Percentiles rank a stretch among this genome's conserved stretches.
Evolutionary conservation across 2,113 vertebrate genomes (phyloP).

Genomic region (Callionymus lyra): DNA sequence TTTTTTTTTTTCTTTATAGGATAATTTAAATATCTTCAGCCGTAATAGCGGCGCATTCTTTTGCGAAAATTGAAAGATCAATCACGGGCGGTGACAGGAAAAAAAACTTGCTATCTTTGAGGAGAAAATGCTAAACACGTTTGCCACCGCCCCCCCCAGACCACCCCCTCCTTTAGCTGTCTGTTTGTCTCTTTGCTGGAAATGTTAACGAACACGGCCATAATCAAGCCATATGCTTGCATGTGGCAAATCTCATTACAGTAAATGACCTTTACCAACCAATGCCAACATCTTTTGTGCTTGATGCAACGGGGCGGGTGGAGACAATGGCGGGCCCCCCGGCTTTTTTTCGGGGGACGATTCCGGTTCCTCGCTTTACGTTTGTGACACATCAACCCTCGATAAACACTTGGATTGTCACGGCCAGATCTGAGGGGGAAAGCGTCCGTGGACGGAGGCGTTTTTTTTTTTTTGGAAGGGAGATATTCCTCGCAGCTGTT

Average conservation of each 20-base stretch:
- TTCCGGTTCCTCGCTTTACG: conserved; percentile 68
- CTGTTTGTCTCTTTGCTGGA: conserved; percentile 55
- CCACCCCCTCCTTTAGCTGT: conserved; percentile 29
- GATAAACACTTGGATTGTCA: conserved; percentile 28
- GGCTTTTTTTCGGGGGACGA: conserved; percentile 44
- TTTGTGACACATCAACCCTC: conserved; percentile 72
- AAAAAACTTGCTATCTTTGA: conserved; percentile 36
- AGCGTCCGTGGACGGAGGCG: conserved; percentile 45
- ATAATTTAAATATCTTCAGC: conserved; percentile 60
- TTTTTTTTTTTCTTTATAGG: no score
- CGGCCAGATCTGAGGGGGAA: conserved; percentile 30
- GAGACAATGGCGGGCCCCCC: conserved; percentile 51
- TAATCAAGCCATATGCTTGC: conserved; percentile 63
- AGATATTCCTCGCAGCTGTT: conserved; percentile 78
- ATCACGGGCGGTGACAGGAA: conserved; percentile 52
- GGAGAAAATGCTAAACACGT: conserved; percentile 42
- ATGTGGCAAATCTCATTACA: conserved; percentile 65
- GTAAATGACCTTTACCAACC: conserved; percentile 63
- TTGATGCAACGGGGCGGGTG: conserved; percentile 32
- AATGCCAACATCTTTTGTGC: conserved; percentile 54
- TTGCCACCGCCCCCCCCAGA: conserved; percentile 3
- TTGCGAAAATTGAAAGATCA: conserved; percentile 63
- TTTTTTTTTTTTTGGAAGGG: no score
- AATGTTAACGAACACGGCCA: conserved; percentile 60
- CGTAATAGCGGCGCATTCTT: conserved; percentile 54